A percentile compares a stretch with the other conserved stretches of the same genome.
These are phyloP conservation scores for Calidris pygmaea DNA, from an alignment of 2,113 vertebrate genomes.

Conservation along the genomic window DNA sequence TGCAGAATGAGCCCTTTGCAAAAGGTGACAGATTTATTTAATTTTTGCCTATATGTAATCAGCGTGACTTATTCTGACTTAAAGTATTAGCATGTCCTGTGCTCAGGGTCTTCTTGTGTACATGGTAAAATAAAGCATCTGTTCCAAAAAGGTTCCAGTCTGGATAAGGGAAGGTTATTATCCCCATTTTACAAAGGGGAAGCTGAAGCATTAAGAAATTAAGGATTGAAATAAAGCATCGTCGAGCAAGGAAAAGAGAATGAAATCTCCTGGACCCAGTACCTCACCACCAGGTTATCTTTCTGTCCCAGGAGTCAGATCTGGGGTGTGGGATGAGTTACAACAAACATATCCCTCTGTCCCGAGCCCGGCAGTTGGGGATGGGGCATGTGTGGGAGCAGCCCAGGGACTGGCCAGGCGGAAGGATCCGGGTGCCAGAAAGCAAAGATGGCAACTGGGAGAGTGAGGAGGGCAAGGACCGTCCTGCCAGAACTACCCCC, in stretches of 20 bases:
- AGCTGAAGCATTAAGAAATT: neutral
- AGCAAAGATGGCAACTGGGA: neutral
- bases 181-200: neutral
- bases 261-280: neutral
- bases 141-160: neutral
- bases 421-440: neutral
- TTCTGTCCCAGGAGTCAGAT: neutral
- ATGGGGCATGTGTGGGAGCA: neutral
- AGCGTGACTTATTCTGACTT: neutral
- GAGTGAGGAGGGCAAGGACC: neutral
- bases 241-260: neutral
- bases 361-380: fast-evolving
- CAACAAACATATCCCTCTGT: fast-evolving
- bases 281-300: neutral
- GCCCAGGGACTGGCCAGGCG: neutral
- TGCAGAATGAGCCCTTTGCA: neutral
- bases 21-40: neutral
- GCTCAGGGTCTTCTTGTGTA: neutral
- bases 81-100: neutral
- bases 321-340: neutral
- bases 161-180: neutral
- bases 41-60: neutral
- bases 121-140: neutral
- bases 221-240: neutral
- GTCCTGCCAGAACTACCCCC: neutral